phyloP scores from a whole-genome alignment of 1,140 invertebrate species.

The Bombus waltoni region DNA sequence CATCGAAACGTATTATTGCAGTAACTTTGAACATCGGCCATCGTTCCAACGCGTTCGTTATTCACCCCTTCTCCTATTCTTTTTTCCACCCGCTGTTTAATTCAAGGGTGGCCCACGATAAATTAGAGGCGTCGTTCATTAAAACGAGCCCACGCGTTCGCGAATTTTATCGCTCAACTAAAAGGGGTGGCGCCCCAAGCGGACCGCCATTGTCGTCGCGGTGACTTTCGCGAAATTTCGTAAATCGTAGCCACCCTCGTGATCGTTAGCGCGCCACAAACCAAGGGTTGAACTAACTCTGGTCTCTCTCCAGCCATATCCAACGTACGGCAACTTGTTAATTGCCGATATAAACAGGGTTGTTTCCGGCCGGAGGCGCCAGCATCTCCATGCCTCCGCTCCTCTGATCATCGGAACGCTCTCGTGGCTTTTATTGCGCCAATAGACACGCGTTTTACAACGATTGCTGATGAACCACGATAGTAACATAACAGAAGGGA shows the following conservation, averaged over 20 bases:
- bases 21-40: too few species aligned
- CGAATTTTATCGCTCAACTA: constrained; percentile 41
- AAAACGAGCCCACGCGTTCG: constrained; percentile 7
- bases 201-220: constrained; percentile 39
- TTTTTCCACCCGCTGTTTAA: constrained; percentile 1
- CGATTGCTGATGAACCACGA: constrained; percentile 42
- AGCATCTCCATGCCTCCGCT: constrained; percentile 26
- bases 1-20: constrained; percentile 5
- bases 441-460: constrained; percentile 62
- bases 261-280: constrained; percentile 58
- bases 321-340: constrained; percentile 68
- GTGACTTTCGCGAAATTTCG: constrained; percentile 61
- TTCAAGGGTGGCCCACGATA: constrained; percentile 23
- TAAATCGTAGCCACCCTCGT: constrained; percentile 50
- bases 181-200: background rate
- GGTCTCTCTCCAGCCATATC: background rate
- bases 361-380: constrained; percentile 68
- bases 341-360: constrained; percentile 72
- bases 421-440: constrained; percentile 63
- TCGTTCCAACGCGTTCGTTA: too few species aligned
- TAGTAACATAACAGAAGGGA: background rate
- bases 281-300: constrained; percentile 45
- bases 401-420: constrained; percentile 29
- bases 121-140: constrained; percentile 26
- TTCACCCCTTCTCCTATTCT: background rate